Evolutionary conservation across 2,797 vertebrate species (phyloP), one percentile per base, ranked within the genome.

Genomic region (Melanotaenia pygmaea): DNA sequence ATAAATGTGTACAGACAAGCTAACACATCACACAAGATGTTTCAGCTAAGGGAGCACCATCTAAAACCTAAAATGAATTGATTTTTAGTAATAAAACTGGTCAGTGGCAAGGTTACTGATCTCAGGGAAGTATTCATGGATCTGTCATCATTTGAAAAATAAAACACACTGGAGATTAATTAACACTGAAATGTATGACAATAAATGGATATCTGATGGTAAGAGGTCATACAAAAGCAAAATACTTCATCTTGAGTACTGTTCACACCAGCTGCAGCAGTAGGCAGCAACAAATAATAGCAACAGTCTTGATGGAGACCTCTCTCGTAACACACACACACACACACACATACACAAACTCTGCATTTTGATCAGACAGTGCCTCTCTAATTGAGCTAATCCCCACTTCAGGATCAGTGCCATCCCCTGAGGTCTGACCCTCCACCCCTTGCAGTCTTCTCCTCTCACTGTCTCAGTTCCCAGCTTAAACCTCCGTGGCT

Each of bases 361-460:
- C 92, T 94, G 93, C 93, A 94, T 95, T 94, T 94, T 95, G 94
- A 95, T 93, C 87, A 91, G 95, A 95, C 91, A 76, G 86, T 73
- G 84, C 89, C 94, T 82, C 80, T 77, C 90, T 93, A 92, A 93
- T 97, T 96, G 96, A 96, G 96, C 94, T 98, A 98, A 99, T 98
- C 97, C 96, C 76, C 87, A 94, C 94, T 96, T 95, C 93, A 95
- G 94, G 95, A 96, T 97, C 96, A 97, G 95, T 92, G 94, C 91
- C 87, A 92, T 93, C 95, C 95, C 92, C 64, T 43, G 88, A 87
- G 90, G 77, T 86, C 76, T 65, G 86, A 81, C 89, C 89, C 89
- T 88, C 85, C 82, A 81, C 80, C 74, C 40, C 83, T 5, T 83
- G 65, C 76, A 20, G 74, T 71, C 88, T 81, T 74, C 72, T 70